Percentiles rank a stretch among this genome's conserved stretches.
These are phyloP conservation scores for Ondatra zibethicus DNA, from an alignment of 2,113 vertebrate species.

Conservation along the genomic window DNA sequence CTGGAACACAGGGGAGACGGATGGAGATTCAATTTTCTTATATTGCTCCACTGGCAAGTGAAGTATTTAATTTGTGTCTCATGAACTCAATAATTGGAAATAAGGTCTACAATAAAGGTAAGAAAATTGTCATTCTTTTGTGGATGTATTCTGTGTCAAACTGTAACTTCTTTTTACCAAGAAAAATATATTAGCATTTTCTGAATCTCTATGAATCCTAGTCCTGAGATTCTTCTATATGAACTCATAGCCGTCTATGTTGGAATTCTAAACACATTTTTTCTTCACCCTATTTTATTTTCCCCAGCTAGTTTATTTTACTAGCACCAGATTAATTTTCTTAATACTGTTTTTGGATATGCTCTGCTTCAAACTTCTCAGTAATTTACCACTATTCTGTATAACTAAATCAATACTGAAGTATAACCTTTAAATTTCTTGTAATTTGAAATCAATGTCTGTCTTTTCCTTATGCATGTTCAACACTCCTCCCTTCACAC, in stretches of 20 bases:
- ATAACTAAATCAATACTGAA: constrained; percentile 1
- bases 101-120: not conserved
- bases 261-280: not conserved
- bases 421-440: not conserved
- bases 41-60: not conserved
- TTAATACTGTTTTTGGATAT: not conserved
- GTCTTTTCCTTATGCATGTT: not conserved
- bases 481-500: not conserved
- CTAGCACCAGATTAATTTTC: not conserved
- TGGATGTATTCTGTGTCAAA: not conserved
- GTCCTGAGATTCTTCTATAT: not conserved
- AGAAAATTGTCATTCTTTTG: not conserved
- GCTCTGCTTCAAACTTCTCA: not conserved
- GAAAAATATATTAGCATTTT: not conserved
- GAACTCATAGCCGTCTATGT: not conserved
- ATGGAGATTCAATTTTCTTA: constrained; percentile 17
- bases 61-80: constrained; percentile 43
- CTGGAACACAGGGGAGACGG: not conserved
- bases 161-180: not conserved
- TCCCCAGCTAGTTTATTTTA: not conserved
- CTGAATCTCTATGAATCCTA: not conserved
- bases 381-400: not conserved
- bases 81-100: not conserved
- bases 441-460: not conserved
- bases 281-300: not conserved